Evolutionary conservation across 2,113 vertebrate genomes (phyloP).

Genomic region (Callionymus lyra): DNA sequence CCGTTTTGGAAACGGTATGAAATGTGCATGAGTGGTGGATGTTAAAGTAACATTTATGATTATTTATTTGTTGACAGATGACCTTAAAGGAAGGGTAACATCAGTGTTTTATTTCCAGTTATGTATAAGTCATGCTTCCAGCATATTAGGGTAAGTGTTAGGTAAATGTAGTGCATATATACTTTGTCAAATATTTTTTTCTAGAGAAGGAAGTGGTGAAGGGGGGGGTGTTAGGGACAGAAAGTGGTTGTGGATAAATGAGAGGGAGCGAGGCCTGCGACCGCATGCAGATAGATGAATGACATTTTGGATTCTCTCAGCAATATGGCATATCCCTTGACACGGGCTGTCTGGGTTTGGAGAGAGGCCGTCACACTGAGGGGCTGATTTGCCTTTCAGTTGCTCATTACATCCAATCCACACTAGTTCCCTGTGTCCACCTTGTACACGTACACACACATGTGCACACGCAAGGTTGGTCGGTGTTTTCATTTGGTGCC

Average conservation of each 20-base stretch:
- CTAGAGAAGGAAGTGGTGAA: neutral
- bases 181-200: too few species aligned
- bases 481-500: too few species aligned
- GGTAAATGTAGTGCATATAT: too few species aligned
- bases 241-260: conserved; percentile 25
- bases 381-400: conserved; percentile 59
- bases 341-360: conserved; percentile 46
- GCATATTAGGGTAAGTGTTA: too few species aligned
- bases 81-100: too few species aligned
- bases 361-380: conserved; percentile 46
- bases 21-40: too few species aligned
- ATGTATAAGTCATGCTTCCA: too few species aligned
- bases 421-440: conserved; percentile 41
- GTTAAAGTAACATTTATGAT: too few species aligned
- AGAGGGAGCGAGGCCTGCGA: conserved; percentile 3
- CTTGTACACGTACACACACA: conserved; percentile 16
- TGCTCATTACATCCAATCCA: conserved; percentile 51
- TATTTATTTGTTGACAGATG: too few species aligned
- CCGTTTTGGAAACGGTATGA: too few species aligned
- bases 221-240: conserved; percentile 1
- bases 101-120: too few species aligned
- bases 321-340: conserved; percentile 53
- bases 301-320: conserved; percentile 58
- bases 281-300: conserved; percentile 37
- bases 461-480: conserved; percentile 6